Conservation (phyloP, 2,797 vertebrate species). For the Oophaga sylvatica region DNA sequence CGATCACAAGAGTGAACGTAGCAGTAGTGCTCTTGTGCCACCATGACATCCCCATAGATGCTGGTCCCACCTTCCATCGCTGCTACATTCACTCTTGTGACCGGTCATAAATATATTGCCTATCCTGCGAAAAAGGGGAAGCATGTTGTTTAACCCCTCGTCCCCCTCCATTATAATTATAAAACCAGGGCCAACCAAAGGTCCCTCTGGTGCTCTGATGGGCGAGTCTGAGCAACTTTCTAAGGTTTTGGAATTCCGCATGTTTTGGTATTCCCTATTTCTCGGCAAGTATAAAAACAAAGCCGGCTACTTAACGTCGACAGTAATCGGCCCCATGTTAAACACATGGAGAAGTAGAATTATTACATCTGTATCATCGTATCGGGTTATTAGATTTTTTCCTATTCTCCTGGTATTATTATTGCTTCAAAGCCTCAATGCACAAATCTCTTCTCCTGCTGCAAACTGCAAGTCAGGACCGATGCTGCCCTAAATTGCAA, state of each 20-base stretch:
- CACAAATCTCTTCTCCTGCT: neutral
- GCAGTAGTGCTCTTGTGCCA: too few relatives aligned
- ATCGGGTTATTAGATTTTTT: neutral
- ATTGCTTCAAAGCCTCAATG: neutral
- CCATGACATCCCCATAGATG: too few relatives aligned
- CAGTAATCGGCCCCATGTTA: neutral
- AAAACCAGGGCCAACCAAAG: neutral
- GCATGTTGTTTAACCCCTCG: too few relatives aligned
- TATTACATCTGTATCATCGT: neutral
- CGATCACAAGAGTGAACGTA: too few relatives aligned
- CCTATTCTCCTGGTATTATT: neutral
- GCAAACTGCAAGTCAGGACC: conserved; percentile 14
- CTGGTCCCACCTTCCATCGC: too few relatives aligned
- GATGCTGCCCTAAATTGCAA: neutral
- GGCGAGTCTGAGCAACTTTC: neutral
- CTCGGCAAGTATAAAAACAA: neutral
- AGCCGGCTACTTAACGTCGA: neutral
- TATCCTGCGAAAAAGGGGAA: too few relatives aligned
- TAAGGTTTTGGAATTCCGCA: neutral
- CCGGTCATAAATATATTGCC: too few relatives aligned
- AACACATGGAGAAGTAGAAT: neutral
- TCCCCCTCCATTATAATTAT: neutral
- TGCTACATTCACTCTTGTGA: too few relatives aligned
- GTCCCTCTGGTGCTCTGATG: neutral
- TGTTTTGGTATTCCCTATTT: neutral